These are phyloP conservation scores for Ridgeia piscesae DNA, from an alignment of 1,140 invertebrate species.

Conservation along the genomic window DNA sequence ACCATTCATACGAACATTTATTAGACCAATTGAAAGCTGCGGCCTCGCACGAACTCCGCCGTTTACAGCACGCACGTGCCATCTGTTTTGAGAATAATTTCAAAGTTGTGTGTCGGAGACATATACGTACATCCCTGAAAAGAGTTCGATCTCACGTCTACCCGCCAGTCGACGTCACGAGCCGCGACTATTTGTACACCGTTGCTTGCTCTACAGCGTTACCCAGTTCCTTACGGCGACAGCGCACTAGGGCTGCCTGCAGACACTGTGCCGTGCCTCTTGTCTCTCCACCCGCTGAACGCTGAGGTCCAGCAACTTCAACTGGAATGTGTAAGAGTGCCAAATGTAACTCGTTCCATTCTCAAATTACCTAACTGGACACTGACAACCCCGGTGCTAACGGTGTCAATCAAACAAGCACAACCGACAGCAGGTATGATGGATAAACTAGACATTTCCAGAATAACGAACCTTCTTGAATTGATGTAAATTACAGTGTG, in stretches of 20 bases:
- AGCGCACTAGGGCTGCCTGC: neutral
- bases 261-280: neutral
- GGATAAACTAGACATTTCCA: neutral
- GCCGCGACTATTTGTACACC: neutral
- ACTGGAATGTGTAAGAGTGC: neutral
- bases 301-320: neutral
- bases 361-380: neutral
- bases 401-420: neutral
- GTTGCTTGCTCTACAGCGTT: neutral
- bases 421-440: neutral
- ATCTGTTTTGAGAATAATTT: neutral
- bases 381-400: neutral
- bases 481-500: too few relatives aligned
- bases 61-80: neutral
- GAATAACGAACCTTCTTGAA: neutral
- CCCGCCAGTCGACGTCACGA: neutral
- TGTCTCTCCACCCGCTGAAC: neutral
- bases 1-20: neutral
- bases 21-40: neutral
- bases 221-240: neutral
- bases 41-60: neutral
- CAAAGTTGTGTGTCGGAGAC: neutral
- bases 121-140: neutral
- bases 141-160: neutral
- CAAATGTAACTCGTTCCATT: neutral